Evolutionary conservation across 2,113 vertebrate genomes (phyloP), one percentile per base, ranked within the genome.

Genomic region (Ovis canadensis): DNA sequence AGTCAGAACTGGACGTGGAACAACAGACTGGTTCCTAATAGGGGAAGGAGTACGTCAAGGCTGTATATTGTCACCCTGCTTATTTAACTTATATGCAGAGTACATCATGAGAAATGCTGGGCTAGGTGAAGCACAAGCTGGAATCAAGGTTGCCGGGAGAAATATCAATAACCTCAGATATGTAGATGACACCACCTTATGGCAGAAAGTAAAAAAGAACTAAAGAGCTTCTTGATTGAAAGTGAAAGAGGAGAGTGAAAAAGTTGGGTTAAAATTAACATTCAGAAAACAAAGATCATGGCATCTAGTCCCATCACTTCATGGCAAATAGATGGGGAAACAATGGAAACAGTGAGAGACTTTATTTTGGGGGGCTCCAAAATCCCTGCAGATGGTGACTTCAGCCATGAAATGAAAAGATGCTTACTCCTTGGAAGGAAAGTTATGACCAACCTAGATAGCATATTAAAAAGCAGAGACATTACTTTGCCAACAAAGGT

Each of bases 361-460:
- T 23, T 71, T 71, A 71, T 40, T 6, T 71, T 71, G 0, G 0
- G 0, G 17, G 67, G 9, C 67, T 71, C n/a, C 67, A 12, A 40
- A 40, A 71, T 71, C 67, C 23, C n/a, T 40, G 19, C 19, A 71
- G n/a, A 23, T 71, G 67, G n/a, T 12, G 67, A 40, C 2, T 71
- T 0, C n/a, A 71, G 19, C 2, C 19, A 71, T 36, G 64, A 36
- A 71, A 36, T 71, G 23, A 71, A 36, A 71, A 71, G n/a, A 71
- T 0, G 17, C n/a, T 36, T 67, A 36, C 64, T 36, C 19, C 19
- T 71, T 71, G 67, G 67, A 71, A 71, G 67, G 0, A 9, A 71
- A 71, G 2, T 23, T 71, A 36, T 71, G 67, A 40, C 19, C 19
- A 71, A 71, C 67, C 19, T 23, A 40, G 67, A 11, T 0, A 40